Evolutionary conservation across 2,797 vertebrate genomes (phyloP).

Genomic region (Heteromormyrus szaboi): DNA sequence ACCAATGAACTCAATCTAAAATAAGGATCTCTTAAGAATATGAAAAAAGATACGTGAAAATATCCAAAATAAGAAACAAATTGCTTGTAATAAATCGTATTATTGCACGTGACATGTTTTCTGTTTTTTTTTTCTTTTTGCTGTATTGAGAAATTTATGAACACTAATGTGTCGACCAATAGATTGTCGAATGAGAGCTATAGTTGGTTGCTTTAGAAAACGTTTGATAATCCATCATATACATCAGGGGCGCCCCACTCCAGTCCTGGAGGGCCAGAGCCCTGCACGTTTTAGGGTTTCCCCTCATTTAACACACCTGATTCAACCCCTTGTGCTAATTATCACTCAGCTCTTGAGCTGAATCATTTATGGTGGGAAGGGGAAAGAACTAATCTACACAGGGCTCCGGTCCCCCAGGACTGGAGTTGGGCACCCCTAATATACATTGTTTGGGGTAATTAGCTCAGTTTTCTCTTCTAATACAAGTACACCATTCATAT

Average conservation of each 20-base stretch:
- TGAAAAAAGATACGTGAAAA: background rate
- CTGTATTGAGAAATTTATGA: background rate
- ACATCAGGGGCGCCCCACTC: too few species aligned
- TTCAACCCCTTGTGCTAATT: too few species aligned
- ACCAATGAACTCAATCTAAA: background rate
- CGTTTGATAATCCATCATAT: background rate
- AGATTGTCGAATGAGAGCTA: background rate
- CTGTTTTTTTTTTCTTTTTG: background rate
- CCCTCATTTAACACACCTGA: too few species aligned
- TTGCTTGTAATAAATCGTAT: conserved; percentile 50
- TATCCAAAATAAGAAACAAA: conserved; percentile 14
- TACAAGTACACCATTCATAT: background rate
- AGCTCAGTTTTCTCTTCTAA: background rate
- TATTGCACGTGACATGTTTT: conserved; percentile 24
- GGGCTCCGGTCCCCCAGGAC: too few species aligned
- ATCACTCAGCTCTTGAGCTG: too few species aligned
- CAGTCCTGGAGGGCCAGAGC: too few species aligned
- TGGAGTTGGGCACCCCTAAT: too few species aligned
- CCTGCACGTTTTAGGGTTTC: too few species aligned
- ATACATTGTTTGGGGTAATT: background rate
- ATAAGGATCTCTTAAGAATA: background rate
- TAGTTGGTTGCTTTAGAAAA: background rate
- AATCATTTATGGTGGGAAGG: too few species aligned
- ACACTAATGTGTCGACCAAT: background rate
- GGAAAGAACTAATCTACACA: too few species aligned